These are phyloP conservation scores for Andrena dorsata DNA, from an alignment of 2,888 invertebrate genomes.

Conservation along the genomic window DNA sequence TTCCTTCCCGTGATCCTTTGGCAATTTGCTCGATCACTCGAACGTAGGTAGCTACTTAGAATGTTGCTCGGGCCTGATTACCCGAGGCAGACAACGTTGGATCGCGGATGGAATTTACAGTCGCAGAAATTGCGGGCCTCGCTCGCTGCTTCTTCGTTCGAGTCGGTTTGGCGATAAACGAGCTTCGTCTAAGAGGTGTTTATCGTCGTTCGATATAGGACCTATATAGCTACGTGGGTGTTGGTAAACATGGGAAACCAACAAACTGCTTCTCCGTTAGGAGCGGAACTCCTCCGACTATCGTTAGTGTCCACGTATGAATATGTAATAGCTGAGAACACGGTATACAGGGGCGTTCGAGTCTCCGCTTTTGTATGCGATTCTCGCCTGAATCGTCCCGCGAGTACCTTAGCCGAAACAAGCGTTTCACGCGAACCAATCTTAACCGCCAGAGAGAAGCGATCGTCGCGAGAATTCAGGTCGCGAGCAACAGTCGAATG, in stretches of 20 bases:
- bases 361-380: constrained; percentile 32
- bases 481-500: no score
- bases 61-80: constrained; percentile 2
- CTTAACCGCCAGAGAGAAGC: neutral
- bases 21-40: constrained; percentile 5
- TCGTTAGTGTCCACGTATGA: constrained; percentile 73
- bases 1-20: neutral
- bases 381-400: constrained; percentile 30
- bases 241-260: constrained; percentile 71
- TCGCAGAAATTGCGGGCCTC: neutral
- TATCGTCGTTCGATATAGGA: constrained; percentile 51
- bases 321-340: constrained; percentile 68
- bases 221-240: constrained; percentile 36
- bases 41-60: no score
- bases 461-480: neutral
- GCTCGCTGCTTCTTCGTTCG: neutral
- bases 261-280: constrained; percentile 67
- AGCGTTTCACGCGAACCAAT: neutral
- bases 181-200: neutral
- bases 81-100: neutral
- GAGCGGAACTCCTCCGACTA: constrained; percentile 65
- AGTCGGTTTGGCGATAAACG: constrained; percentile 22
- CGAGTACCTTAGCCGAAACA: constrained; percentile 2
- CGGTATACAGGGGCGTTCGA: constrained; percentile 26
- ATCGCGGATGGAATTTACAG: neutral